Evolutionary conservation across 2,113 vertebrate species (phyloP), one percentile per base, ranked within the genome.

Genomic region (Pterophyllum scalare): DNA sequence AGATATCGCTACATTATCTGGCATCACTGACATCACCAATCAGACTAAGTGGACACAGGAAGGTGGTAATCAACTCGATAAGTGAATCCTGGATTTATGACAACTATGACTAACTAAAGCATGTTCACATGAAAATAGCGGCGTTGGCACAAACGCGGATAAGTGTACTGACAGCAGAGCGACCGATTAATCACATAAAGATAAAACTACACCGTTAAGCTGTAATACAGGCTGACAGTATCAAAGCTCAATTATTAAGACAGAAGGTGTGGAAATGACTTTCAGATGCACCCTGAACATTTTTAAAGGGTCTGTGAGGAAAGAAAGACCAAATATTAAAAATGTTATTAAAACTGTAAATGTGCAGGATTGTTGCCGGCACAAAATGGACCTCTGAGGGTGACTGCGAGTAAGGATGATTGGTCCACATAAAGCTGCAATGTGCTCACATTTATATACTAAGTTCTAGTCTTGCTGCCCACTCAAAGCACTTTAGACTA

Each of bases 121-220:
- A 22, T 9, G 4, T 11, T 22, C 3, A 56, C 54, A 56, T 56
- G 20, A 56, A n/a, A 10, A 56, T 4, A 9, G 3, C 4, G 54
- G 52, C 2, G 17, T 7, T 28, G 24, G 15, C 64, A 70, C 43
- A 28, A 12, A 20, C 3, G 0, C 7, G 49, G 6, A 52, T 52
- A 28, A 31, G 17, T 70, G 24, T 52, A 6, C 3, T 52, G 24
- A 49, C 9, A 70, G 22, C 64, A 28, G 24, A 49, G 10, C 12
- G 17, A 28, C 3, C 2, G 2, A 20, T 24, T 3, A 7, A 15
- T 28, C 28, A 49, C 40, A 0, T 15, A 0, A 7, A 49, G 40
- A 67, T 19, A 20, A 70, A 49, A 70, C 19, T 70, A 12, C 26
- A 46, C 46, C 19, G 2, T 28, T 28, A 49, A 5, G 13, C 13